Evolutionary conservation across 2,888 invertebrate species (phyloP).

Genomic region (Hirtodrosophila trivittata): DNA sequence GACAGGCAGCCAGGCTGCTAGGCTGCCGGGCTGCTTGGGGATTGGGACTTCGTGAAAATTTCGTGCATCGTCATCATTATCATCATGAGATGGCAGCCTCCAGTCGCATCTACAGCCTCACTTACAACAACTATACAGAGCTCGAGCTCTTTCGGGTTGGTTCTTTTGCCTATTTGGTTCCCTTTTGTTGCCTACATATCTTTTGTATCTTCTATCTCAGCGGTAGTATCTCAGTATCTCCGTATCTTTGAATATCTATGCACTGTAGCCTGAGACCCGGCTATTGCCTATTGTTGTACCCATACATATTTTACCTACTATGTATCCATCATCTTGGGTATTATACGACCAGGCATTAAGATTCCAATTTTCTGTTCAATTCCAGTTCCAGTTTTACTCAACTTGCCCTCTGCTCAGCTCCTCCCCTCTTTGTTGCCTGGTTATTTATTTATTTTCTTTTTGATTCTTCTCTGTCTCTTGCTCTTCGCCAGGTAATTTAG

Average conservation of each 20-base stretch:
- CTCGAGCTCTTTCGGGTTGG: conserved; percentile 10
- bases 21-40: conserved; percentile 37
- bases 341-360: conserved; percentile 31
- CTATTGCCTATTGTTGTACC: conserved; percentile 26
- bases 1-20: background rate
- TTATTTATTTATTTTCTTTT: conserved; percentile 3
- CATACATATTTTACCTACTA: conserved; percentile 22
- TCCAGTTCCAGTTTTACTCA: conserved; percentile 33
- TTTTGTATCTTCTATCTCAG: conserved; percentile 50
- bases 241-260: conserved; percentile 39
- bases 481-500: conserved; percentile 49
- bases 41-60: conserved; percentile 63
- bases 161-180: conserved; percentile 28
- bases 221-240: conserved; percentile 45
- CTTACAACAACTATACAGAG: conserved; percentile 12
- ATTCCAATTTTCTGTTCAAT: conserved; percentile 32
- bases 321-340: conserved; percentile 21
- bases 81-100: conserved; percentile 43
- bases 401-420: conserved; percentile 2
- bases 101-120: conserved; percentile 6
- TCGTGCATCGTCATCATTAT: conserved; percentile 74
- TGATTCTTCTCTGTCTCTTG: conserved; percentile 32
- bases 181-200: conserved; percentile 58
- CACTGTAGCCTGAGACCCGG: background rate
- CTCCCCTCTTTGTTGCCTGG: background rate